A percentile compares a stretch with the other conserved stretches of the same genome.
Conservation (phyloP, 2,797 vertebrate genomes). For the Sebastes kiyomatsui region DNA sequence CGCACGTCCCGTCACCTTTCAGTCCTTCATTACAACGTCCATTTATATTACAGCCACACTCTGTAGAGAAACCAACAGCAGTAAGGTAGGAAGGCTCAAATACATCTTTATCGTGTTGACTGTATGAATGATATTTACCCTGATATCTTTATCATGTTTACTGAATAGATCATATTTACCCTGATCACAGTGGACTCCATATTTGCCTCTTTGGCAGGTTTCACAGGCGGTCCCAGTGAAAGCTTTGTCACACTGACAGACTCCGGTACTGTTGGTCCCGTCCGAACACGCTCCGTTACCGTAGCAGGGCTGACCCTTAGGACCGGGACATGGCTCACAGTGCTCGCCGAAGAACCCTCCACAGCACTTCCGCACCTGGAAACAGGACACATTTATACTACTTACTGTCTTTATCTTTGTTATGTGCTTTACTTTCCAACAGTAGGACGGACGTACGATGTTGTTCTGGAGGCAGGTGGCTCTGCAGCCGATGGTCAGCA, state of each 20-base stretch:
- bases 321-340: conserved; percentile 90
- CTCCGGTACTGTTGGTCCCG: conserved; percentile 85
- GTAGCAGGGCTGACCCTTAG: conserved; percentile 79
- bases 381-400: neutral
- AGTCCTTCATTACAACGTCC: conserved; percentile 88
- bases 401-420: neutral
- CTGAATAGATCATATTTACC: conserved; percentile 20
- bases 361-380: conserved; percentile 87
- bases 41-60: conserved; percentile 81
- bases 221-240: conserved; percentile 91
- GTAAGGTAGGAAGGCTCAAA: neutral
- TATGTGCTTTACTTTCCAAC: neutral
- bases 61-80: conserved; percentile 66
- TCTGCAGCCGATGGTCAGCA: conserved; percentile 82
- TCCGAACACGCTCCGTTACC: conserved; percentile 89
- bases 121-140: too few relatives aligned
- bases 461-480: conserved; percentile 73
- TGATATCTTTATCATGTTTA: too few relatives aligned
- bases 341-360: conserved; percentile 87
- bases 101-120: neutral
- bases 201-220: conserved; percentile 83
- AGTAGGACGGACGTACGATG: conserved; percentile 74
- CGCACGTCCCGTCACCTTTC: conserved; percentile 88
- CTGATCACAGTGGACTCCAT: conserved; percentile 90
- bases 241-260: conserved; percentile 82